phyloP scores from a whole-genome alignment of 2,888 invertebrate genomes.

The Hoplodrina blanda region DNA sequence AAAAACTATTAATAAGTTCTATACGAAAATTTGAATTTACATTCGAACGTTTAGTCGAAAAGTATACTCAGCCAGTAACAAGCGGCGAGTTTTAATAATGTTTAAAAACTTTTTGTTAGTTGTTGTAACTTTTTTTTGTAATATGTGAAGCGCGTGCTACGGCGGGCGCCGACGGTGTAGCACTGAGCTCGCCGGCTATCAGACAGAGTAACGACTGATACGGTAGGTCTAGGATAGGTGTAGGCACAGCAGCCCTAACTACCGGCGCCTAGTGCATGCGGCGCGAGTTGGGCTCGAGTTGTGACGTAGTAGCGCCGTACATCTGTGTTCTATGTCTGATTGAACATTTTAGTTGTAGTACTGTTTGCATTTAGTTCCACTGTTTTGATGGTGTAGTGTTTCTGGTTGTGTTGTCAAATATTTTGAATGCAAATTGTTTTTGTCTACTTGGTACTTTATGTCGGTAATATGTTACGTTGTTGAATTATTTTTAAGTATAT shows the following conservation, averaged over 20 bases:
- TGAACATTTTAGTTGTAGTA: slow-evolving; percentile 40
- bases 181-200: slow-evolving; percentile 83
- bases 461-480: neutral
- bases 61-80: slow-evolving; percentile 28
- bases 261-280: slow-evolving; percentile 60
- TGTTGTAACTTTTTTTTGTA: slow-evolving; percentile 52
- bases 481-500: neutral
- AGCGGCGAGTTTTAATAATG: slow-evolving; percentile 35
- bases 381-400: slow-evolving; percentile 46
- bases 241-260: slow-evolving; percentile 72
- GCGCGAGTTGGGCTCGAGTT: slow-evolving; percentile 40
- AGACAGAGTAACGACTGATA: slow-evolving; percentile 81
- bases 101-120: slow-evolving; percentile 56
- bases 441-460: neutral
- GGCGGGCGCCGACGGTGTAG: slow-evolving; percentile 77
- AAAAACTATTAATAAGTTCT: slow-evolving; percentile 54
- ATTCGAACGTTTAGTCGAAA: slow-evolving; percentile 34
- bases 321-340: slow-evolving; percentile 34
- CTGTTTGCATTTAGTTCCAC: slow-evolving; percentile 49
- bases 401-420: slow-evolving; percentile 39
- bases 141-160: slow-evolving; percentile 79
- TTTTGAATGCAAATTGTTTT: slow-evolving; percentile 32
- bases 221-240: slow-evolving; percentile 83
- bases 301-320: slow-evolving; percentile 24
- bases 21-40: slow-evolving; percentile 48